phyloP scores from a whole-genome alignment of 2,888 invertebrate species.

The Chirona hameri region DNA sequence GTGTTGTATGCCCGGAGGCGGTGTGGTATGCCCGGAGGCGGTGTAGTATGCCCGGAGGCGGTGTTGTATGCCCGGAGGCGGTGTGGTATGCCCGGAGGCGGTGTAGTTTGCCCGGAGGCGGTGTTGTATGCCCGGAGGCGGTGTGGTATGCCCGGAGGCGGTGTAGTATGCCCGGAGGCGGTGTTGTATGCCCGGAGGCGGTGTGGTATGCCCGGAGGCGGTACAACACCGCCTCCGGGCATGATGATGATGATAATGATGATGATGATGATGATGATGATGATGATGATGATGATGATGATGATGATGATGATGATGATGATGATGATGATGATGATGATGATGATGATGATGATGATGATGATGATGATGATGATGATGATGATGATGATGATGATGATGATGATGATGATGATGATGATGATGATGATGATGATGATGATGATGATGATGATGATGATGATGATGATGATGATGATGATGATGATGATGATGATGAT shows the following conservation, averaged over 20 bases:
- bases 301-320: conserved; percentile 22
- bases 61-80: too few relatives aligned
- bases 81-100: too few relatives aligned
- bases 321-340: conserved; percentile 22
- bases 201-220: too few relatives aligned
- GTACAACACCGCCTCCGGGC: too few relatives aligned
- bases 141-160: too few relatives aligned
- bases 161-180: too few relatives aligned
- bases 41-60: too few relatives aligned
- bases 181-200: too few relatives aligned
- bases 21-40: too few relatives aligned
- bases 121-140: too few relatives aligned
- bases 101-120: too few relatives aligned
- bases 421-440: conserved; percentile 38
- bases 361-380: conserved; percentile 38
- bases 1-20: too few relatives aligned
- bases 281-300: conserved; percentile 22
- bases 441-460: conserved; percentile 39
- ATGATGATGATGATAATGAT: conserved; percentile 49
- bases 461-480: conserved; percentile 39
- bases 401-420: conserved; percentile 38
- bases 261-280: conserved; percentile 22
- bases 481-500: conserved; percentile 39
- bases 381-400: conserved; percentile 38
- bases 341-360: conserved; percentile 32